Conservation (phyloP, 2,113 vertebrate species). For the Pipra filicauda region DNA sequence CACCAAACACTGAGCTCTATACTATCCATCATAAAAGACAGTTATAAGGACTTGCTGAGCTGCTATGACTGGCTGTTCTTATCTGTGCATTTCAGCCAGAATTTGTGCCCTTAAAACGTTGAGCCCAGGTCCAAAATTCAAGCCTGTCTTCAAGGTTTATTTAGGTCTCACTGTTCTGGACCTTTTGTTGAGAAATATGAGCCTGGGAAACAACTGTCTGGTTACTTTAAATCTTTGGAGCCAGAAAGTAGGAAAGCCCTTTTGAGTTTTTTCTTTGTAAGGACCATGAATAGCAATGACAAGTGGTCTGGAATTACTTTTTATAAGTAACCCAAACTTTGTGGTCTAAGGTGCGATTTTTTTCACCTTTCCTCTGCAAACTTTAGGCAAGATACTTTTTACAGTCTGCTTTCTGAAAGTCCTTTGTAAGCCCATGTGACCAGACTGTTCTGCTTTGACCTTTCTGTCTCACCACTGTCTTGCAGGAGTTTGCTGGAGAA, state of each 20-base stretch:
- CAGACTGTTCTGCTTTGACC: not conserved
- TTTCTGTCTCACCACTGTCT: not conserved
- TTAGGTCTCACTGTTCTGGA: not conserved
- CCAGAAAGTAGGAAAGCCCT: not conserved
- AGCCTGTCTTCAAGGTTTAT: not conserved
- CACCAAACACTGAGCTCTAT: not conserved
- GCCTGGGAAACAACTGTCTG: not conserved
- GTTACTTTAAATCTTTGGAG: not conserved
- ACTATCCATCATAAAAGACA: not conserved
- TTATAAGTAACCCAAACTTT: not conserved
- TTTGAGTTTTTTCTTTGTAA: not conserved
- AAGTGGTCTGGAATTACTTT: not conserved
- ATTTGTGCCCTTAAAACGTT: not conserved
- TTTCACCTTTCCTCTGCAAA: not conserved
- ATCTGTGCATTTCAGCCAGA: not conserved
- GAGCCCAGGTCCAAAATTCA: not conserved
- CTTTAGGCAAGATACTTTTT: not conserved
- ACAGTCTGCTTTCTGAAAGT: not conserved
- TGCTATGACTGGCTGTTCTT: not conserved
- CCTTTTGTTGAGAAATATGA: not conserved
- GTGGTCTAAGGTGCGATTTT: not conserved
- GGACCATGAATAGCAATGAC: not conserved
- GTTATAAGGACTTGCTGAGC: not conserved
- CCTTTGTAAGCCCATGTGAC: not conserved
- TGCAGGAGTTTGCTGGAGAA: constrained; percentile 89